phyloP scores from a whole-genome alignment of 1,140 invertebrate genomes.

The Chlorops oryzae region DNA sequence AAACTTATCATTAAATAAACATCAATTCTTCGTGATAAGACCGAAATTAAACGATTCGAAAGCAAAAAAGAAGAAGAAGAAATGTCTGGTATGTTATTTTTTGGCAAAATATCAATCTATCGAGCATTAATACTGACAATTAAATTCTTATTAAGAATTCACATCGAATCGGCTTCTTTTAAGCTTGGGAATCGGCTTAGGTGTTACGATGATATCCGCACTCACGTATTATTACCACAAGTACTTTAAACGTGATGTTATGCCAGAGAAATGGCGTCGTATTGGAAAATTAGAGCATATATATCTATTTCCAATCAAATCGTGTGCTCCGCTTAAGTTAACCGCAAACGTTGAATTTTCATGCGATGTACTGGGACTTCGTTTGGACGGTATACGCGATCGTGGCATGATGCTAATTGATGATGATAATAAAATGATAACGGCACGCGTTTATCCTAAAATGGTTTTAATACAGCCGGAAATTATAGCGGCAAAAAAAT shows the following conservation, averaged over 20 bases:
- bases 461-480: constrained; percentile 52
- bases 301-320: constrained; percentile 52
- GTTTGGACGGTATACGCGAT: constrained; percentile 47
- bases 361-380: constrained; percentile 49
- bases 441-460: constrained; percentile 50
- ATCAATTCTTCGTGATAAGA: too few species aligned
- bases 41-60: too few species aligned
- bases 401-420: constrained; percentile 52
- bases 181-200: constrained; percentile 26
- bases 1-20: too few species aligned
- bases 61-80: too few species aligned
- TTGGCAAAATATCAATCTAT: too few species aligned
- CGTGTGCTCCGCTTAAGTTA: constrained; percentile 46
- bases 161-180: background rate
- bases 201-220: constrained; percentile 15
- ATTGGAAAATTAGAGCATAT: constrained; percentile 52
- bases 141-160: background rate
- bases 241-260: constrained; percentile 27
- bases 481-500: constrained; percentile 37
- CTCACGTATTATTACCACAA: constrained; percentile 30
- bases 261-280: constrained; percentile 39
- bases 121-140: too few species aligned
- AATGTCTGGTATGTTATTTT: too few species aligned
- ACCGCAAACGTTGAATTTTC: constrained; percentile 39
- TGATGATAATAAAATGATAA: constrained; percentile 50